phyloP scores from a whole-genome alignment of 1,140 invertebrate species.

The Glossosoma conforme region DNA sequence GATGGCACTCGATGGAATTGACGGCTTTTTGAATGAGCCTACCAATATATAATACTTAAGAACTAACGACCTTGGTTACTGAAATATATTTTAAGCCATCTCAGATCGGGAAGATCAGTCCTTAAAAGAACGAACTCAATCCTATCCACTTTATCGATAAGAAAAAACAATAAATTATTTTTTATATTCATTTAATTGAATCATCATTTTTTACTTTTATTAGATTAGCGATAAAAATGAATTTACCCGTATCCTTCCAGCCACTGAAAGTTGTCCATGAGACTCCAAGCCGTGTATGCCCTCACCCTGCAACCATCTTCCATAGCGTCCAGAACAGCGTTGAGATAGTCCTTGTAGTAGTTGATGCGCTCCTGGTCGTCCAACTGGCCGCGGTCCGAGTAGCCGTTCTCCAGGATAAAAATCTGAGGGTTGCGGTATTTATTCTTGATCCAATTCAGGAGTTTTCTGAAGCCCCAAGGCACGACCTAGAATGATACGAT shows the following conservation, averaged over 20 bases:
- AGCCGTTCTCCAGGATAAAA: constrained; percentile 62
- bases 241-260: constrained; percentile 25
- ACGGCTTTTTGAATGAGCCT: too few relatives aligned
- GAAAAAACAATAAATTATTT: background rate
- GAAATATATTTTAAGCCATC: too few relatives aligned
- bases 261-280: constrained; percentile 63
- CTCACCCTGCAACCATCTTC: constrained; percentile 44
- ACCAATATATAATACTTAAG: too few relatives aligned
- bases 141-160: background rate
- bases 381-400: constrained; percentile 47
- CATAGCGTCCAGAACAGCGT: constrained; percentile 28
- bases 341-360: constrained; percentile 48
- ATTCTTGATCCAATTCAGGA: constrained; percentile 33
- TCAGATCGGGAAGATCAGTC: too few relatives aligned
- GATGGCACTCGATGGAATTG: too few relatives aligned
- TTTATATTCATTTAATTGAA: background rate
- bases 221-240: constrained; percentile 9
- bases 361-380: constrained; percentile 47
- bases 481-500: constrained; percentile 25
- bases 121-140: background rate
- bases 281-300: constrained; percentile 54
- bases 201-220: constrained; percentile 1
- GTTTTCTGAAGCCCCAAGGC: constrained; percentile 34
- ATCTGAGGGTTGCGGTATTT: constrained; percentile 53
- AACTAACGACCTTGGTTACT: too few relatives aligned